phyloP scores from a whole-genome alignment of 2,888 invertebrate species.

The Norana najaformis region DNA sequence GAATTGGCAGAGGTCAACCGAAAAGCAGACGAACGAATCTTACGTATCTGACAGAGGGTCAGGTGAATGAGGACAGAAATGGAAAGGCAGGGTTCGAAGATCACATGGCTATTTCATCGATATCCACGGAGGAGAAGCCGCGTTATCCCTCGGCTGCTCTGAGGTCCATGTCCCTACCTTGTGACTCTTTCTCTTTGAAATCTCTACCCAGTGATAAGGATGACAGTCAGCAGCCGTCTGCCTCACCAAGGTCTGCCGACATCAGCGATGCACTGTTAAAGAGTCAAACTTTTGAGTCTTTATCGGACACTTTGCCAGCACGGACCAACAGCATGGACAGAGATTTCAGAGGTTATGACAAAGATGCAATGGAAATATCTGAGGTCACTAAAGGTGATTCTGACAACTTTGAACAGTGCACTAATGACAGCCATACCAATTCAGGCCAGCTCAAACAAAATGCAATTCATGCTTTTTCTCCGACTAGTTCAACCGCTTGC shows the following conservation, averaged over 20 bases:
- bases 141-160: not conserved
- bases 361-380: not conserved
- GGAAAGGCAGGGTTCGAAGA: not conserved
- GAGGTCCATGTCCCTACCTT: slow-evolving; percentile 20
- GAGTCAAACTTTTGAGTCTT: not conserved
- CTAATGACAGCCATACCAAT: not conserved
- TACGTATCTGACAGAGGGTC: not conserved
- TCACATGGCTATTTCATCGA: not conserved
- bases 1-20: not conserved
- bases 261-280: not conserved
- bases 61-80: slow-evolving; percentile 8
- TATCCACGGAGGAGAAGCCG: not conserved
- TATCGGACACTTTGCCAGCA: not conserved
- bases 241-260: slow-evolving; percentile 13
- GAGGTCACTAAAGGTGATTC: not conserved
- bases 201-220: not conserved
- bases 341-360: not conserved
- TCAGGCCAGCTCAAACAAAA: slow-evolving; percentile 19
- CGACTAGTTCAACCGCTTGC: slow-evolving; percentile 9
- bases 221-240: not conserved
- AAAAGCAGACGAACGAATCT: slow-evolving; percentile 6
- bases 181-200: not conserved
- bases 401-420: not conserved
- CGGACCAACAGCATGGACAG: not conserved
- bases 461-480: not conserved